These are phyloP conservation scores for Leucophora obtusa DNA, from an alignment of 2,888 invertebrate genomes.

Conservation along the genomic window DNA sequence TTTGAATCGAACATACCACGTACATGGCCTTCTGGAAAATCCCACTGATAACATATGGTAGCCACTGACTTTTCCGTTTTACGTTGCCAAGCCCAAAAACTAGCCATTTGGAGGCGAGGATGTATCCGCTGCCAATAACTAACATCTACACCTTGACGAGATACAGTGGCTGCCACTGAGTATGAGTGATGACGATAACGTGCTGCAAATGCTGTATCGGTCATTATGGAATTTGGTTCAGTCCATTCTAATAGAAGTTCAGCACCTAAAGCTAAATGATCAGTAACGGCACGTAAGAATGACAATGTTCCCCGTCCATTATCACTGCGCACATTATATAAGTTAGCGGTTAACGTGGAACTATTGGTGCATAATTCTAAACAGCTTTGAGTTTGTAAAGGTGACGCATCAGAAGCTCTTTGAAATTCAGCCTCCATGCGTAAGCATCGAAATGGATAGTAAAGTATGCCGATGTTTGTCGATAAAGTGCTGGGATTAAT, in stretches of 20 bases:
- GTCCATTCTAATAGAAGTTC: conserved; percentile 77
- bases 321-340: conserved; percentile 72
- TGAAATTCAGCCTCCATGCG: conserved; percentile 73
- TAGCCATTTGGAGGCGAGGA: conserved; percentile 75
- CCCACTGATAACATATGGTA: conserved; percentile 76
- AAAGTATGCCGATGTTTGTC: conserved; percentile 74
- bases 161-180: conserved; percentile 74
- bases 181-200: conserved; percentile 71
- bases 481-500: conserved; percentile 77
- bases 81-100: conserved; percentile 73
- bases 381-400: conserved; percentile 71
- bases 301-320: conserved; percentile 75
- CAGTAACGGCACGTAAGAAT: conserved; percentile 73
- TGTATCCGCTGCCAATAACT: conserved; percentile 78
- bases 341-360: conserved; percentile 73
- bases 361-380: conserved; percentile 70
- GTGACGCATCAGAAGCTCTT: conserved; percentile 66
- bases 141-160: conserved; percentile 74
- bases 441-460: conserved; percentile 72
- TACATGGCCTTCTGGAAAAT: conserved; percentile 73
- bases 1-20: conserved; percentile 77
- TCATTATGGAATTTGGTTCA: conserved; percentile 66
- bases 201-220: conserved; percentile 74
- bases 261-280: conserved; percentile 73
- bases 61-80: conserved; percentile 73